Evolutionary conservation across 2,797 vertebrate species (phyloP), one percentile per base, ranked within the genome.

Genomic region (Fringilla coelebs): DNA sequence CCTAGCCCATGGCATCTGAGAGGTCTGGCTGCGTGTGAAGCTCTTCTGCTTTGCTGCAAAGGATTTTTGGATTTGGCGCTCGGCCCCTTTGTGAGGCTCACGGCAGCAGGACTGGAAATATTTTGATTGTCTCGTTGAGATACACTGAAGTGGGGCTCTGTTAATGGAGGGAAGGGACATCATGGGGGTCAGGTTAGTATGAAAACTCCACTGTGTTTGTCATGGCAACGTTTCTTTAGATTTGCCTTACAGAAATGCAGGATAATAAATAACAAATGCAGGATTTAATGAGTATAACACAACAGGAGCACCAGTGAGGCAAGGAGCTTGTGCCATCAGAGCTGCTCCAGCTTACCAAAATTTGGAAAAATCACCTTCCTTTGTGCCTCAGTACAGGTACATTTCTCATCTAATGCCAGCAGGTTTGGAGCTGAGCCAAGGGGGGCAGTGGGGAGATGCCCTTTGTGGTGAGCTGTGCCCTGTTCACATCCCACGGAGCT

Each of bases 81-180:
- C 15, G 4, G 40, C 38, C n/a, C 49, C 72, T 52, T 34, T 4
- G 11, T 11, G 70, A 48, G 45, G 16, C 28, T 28, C 11, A 89
- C 2, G 34, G 80, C 43, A 80, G 90, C 81, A 38, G 62, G 6
- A 11, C 54, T 73, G 89, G 65, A 95, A 94, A 88, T 93, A 61
- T 96, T 96, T 87, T 73, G 90, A 41, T 94, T 88, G 84, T 89
- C 67, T 80, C 32, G 49, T 67, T 81, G 84, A 76, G 87, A 54
- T 45, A 3, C 6, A 63, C 36, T 79, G 26, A 93, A 94, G 81
- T 52, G 66, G 58, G 79, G 55, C 90, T 89, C 48, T 91, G 40
- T 85, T 96, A 78, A 49, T 85, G 91, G 90, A 85, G 87, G 43
- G 52, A 82, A 73, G 46, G 54, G 62, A 1, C 72, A 57, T 91